phyloP scores from a whole-genome alignment of 2,113 vertebrate species.

The Hystrix cristata region DNA sequence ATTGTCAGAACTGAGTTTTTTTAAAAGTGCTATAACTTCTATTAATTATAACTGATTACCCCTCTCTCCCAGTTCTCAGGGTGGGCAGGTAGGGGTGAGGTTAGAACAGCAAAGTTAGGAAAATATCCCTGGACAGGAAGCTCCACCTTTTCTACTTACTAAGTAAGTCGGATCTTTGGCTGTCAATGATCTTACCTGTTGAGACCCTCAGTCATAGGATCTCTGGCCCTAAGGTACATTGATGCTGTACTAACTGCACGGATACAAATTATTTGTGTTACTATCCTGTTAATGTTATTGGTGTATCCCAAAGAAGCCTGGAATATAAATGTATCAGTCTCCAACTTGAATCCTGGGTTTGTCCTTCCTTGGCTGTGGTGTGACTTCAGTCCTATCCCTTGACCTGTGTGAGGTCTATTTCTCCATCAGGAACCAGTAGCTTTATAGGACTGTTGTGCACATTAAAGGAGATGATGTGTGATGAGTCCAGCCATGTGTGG shows the following conservation, averaged over 20 bases:
- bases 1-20: background rate
- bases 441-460: no score
- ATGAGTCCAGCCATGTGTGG: background rate
- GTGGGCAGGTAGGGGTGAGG: no score
- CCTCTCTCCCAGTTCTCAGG: background rate
- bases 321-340: background rate
- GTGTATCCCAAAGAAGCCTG: background rate
- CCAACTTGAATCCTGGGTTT: background rate
- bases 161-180: no score
- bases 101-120: background rate
- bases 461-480: rapidly evolving
- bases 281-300: background rate
- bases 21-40: slow-evolving; percentile 57
- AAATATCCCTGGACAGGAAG: no score
- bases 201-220: background rate
- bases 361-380: background rate
- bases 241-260: background rate
- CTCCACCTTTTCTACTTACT: no score
- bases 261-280: rapidly evolving
- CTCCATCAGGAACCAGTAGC: background rate
- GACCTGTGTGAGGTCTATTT: background rate
- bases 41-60: slow-evolving; percentile 36
- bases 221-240: no score
- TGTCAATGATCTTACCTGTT: rapidly evolving
- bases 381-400: background rate